Percentiles rank a stretch among this genome's conserved stretches.
Conservation (phyloP, 1,140 invertebrate genomes). For the Drosophila jambulina region DNA sequence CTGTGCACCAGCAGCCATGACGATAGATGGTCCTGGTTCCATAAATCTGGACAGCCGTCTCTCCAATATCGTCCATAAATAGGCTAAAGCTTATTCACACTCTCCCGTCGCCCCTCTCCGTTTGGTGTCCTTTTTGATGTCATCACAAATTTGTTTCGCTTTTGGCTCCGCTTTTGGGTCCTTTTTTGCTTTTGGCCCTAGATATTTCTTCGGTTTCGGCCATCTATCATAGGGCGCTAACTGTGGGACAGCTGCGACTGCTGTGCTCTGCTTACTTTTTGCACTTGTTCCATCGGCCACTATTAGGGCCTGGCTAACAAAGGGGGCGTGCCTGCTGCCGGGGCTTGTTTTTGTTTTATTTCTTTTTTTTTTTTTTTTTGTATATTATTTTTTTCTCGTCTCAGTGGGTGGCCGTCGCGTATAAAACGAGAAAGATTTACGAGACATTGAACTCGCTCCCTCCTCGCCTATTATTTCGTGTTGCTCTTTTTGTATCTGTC, state of each 20-base stretch:
- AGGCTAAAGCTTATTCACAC: conserved; percentile 51
- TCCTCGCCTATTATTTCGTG: background rate
- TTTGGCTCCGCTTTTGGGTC: background rate
- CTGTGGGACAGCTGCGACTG: conserved; percentile 47
- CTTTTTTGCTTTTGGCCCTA: background rate
- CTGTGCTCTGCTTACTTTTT: conserved; percentile 21
- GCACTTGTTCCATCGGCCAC: conserved; percentile 15
- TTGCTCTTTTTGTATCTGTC: conserved; percentile 7
- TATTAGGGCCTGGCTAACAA: conserved; percentile 50
- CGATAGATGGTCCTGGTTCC: conserved; percentile 10
- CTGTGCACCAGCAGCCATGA: conserved; percentile 3
- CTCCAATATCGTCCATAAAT: conserved; percentile 35
- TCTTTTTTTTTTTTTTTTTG: background rate
- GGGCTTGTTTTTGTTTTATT: conserved; percentile 2
- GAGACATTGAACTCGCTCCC: conserved; percentile 60
- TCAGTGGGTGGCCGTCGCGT: conserved; percentile 22
- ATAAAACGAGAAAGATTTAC: conserved; percentile 59
- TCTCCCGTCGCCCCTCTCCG: background rate
- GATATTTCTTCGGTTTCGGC: conserved; percentile 13
- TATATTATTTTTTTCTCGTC: background rate
- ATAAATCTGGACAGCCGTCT: conserved; percentile 34
- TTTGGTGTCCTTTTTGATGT: conserved; percentile 12
- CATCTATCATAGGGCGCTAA: conserved; percentile 50
- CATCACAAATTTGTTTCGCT: conserved; percentile 39
- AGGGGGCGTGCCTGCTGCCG: conserved; percentile 9